Base-by-base conservation (phyloP, 2,888 invertebrate species). In the Ormyrus rosae region DNA sequence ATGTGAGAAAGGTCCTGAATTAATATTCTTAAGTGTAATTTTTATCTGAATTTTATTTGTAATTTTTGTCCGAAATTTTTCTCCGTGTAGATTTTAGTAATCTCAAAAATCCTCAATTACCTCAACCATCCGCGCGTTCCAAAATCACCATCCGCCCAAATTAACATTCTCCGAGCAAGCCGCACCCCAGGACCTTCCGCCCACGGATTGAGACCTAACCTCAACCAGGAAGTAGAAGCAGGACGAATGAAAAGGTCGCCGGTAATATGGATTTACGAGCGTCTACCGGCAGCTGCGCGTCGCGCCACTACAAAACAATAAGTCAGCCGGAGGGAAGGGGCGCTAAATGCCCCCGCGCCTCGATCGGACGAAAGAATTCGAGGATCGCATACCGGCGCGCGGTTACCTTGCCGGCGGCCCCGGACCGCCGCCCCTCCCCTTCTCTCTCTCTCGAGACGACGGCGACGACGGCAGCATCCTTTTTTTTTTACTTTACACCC, bases 311-410 rank as follows among this genome's bases (percentile, higher is more conserved):
- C 63, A 55, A 64, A 64, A 72, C 72, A 63, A 73, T 73, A 73
- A 64, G 64, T 45, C 72, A 53, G 48, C 5, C 34, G 4, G 34
- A 0, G 63, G 63, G 13, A 64, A 13, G 13, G 46, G 73, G 53
- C 53, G 72, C 53, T 63, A 72, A 61, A 56, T 34, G 65, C 50
- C 48, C 55, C 13, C 53, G 53, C 64, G 65, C 34, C 34, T 56
- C 56, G 51, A 65, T 65, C 60, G 68, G 3, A 53, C 61, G 11
- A 46, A 75, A 75, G 75, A 68, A 75, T 68, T 68, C 67, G 45
- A 68, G 19, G 75, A 75, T 53, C 68, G 75, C 75, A 75, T 75
- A 53, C 68, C 75, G 61, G 45, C 48, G 19, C 53, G 45, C 53
- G 67, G 75, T 68, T 53, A 60, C 67, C 75, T 75, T 75, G 67